Evolutionary conservation across 2,888 invertebrate genomes (phyloP).

Genomic region (Meandrusa payeni): DNA sequence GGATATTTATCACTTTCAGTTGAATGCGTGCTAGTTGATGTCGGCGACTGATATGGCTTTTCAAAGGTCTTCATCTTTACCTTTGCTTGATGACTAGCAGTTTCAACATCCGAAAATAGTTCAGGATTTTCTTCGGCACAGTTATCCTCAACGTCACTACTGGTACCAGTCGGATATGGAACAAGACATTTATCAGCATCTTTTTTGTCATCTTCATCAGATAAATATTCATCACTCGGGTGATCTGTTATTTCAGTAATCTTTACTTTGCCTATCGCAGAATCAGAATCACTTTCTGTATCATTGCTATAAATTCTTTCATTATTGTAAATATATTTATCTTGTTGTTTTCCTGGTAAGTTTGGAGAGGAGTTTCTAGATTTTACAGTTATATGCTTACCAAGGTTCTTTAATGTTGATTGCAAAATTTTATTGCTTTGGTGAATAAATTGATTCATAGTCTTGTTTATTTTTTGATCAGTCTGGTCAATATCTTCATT

Average conservation of each 20-base stretch:
- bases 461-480: conserved; percentile 1
- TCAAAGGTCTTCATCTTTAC: conserved; percentile 2
- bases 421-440: conserved; percentile 41
- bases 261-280: conserved; percentile 44
- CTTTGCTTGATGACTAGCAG: conserved; percentile 30
- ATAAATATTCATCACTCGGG: conserved; percentile 36
- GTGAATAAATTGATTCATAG: conserved; percentile 14
- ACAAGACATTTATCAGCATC: conserved; percentile 39
- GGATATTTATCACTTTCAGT: conserved; percentile 32
- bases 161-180: conserved; percentile 50
- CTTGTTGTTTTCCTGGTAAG: conserved; percentile 4
- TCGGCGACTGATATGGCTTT: conserved; percentile 1
- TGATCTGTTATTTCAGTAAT: conserved; percentile 55
- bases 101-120: conserved; percentile 44
- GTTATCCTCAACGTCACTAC: conserved; percentile 43
- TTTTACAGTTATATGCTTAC: conserved; percentile 62
- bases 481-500: conserved; percentile 20
- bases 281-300: conserved; percentile 43
- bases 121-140: conserved; percentile 37
- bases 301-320: conserved; percentile 29
- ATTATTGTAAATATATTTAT: conserved; percentile 30
- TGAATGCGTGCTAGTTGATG: neutral
- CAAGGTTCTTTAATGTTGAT: conserved; percentile 54
- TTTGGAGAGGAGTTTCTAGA: conserved; percentile 49
- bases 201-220: conserved; percentile 32